Percentiles rank a stretch among this genome's conserved stretches.
Evolutionary conservation across 1,140 invertebrate species (phyloP).

Genomic region (Hylaeus volcanicus): DNA sequence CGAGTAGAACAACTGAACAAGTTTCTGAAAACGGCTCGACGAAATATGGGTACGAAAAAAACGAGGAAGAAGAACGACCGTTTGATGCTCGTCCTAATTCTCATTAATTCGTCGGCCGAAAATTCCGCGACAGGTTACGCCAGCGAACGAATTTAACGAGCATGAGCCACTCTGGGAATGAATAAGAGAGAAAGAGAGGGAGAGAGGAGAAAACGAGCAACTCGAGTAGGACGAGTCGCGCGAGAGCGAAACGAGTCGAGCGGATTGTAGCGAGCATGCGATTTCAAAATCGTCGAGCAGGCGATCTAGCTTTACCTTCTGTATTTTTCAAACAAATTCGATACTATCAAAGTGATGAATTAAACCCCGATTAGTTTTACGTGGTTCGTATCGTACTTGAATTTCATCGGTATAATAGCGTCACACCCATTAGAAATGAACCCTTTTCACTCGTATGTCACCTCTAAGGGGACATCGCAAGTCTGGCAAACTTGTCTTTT

Average conservation of each 20-base stretch:
- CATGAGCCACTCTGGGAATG: not conserved
- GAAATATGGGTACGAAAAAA: too few species aligned
- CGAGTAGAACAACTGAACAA: too few species aligned
- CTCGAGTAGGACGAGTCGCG: not conserved
- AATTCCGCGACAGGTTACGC: conserved; percentile 45
- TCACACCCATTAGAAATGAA: too few species aligned
- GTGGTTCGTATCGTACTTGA: too few species aligned
- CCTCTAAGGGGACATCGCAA: too few species aligned
- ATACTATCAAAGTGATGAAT: too few species aligned
- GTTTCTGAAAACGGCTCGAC: not conserved
- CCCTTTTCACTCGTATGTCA: too few species aligned
- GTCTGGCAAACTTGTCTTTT: too few species aligned
- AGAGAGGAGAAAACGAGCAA: not conserved
- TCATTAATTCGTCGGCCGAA: conserved; percentile 21
- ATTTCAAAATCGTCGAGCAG: not conserved
- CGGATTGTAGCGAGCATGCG: not conserved
- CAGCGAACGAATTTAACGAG: conserved; percentile 43
- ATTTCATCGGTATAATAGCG: too few species aligned
- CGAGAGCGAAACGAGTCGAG: not conserved
- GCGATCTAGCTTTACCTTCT: too few species aligned
- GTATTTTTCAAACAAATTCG: not conserved
- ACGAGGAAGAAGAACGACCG: not conserved
- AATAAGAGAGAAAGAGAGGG: not conserved
- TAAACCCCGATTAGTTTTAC: too few species aligned
- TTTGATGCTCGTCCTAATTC: conserved; percentile 3